phyloP scores from a whole-genome alignment of 2,797 vertebrate genomes.

The Periparus ater region DNA sequence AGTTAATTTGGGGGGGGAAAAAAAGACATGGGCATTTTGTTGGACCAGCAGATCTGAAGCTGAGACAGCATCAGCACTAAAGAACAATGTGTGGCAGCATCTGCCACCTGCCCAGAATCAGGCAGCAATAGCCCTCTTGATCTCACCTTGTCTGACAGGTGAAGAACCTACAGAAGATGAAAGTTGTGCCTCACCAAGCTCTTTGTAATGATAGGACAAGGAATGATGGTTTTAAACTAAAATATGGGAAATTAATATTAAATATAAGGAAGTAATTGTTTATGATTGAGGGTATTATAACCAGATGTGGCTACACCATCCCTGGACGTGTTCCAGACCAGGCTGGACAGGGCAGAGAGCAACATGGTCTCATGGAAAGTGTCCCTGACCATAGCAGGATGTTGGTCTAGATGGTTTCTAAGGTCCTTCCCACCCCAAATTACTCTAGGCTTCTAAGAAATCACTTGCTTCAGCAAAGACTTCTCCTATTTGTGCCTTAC shows the following conservation, averaged over 20 bases:
- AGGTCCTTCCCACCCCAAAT: background rate
- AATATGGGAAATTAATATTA: background rate
- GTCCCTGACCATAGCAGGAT: background rate
- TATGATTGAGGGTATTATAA: background rate
- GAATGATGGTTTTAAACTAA: background rate
- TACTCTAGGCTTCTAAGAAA: background rate
- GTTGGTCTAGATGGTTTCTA: background rate
- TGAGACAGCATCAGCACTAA: background rate
- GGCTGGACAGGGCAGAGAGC: background rate
- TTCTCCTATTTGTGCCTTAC: background rate
- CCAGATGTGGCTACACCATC: background rate
- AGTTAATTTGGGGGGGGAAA: background rate
- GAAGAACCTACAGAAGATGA: background rate
- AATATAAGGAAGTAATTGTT: background rate
- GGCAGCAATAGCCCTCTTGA: background rate
- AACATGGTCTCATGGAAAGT: background rate
- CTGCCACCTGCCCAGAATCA: background rate
- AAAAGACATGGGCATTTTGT: background rate
- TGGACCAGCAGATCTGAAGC: background rate
- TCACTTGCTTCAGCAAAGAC: background rate
- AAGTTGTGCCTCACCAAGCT: background rate
- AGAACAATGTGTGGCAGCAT: background rate
- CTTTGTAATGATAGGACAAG: background rate
- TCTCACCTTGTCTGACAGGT: background rate
- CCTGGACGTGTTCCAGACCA: background rate